phyloP scores from a whole-genome alignment of 2,113 vertebrate genomes.

The Zeus faber region DNA sequence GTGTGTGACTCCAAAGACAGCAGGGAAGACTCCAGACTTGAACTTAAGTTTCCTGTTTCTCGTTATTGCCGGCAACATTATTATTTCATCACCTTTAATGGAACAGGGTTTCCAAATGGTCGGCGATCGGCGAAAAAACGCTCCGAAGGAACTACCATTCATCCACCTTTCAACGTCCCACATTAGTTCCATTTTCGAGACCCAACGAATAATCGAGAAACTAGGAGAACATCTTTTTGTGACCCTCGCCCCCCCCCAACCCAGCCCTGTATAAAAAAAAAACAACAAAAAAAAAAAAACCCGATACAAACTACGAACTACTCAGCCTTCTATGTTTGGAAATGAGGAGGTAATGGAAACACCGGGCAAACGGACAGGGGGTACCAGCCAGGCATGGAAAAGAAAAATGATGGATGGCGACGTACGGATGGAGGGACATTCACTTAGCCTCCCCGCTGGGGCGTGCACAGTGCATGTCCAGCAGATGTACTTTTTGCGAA shows the following conservation, averaged over 20 bases:
- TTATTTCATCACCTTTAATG: constrained; percentile 50
- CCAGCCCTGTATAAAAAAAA: too few relatives aligned
- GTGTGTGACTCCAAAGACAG: too few relatives aligned
- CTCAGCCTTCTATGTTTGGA: constrained; percentile 4
- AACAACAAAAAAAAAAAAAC: too few relatives aligned
- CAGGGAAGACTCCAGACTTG: neutral
- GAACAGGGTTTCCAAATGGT: too few relatives aligned
- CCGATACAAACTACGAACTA: constrained; percentile 10
- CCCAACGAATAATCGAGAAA: constrained; percentile 8
- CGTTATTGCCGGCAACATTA: constrained; percentile 34
- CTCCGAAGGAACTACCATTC: constrained; percentile 6
- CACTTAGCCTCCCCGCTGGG: constrained; percentile 2
- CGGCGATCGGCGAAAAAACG: neutral
- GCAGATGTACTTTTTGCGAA: too few relatives aligned
- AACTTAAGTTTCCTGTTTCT: constrained; percentile 30
- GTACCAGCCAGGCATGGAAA: constrained; percentile 7
- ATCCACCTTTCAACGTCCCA: constrained; percentile 36
- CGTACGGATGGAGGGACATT: constrained; percentile 3
- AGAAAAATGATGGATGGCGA: constrained; percentile 37
- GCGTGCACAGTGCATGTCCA: too few relatives aligned
- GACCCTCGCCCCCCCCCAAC: neutral
- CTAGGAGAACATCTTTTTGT: neutral
- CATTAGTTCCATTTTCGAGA: constrained; percentile 9
- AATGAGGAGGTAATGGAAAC: constrained; percentile 6
- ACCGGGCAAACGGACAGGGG: neutral